Percentiles rank a stretch among this genome's conserved stretches.
phyloP scores from a whole-genome alignment of 2,113 vertebrate genomes.

The Scolopax mira region DNA sequence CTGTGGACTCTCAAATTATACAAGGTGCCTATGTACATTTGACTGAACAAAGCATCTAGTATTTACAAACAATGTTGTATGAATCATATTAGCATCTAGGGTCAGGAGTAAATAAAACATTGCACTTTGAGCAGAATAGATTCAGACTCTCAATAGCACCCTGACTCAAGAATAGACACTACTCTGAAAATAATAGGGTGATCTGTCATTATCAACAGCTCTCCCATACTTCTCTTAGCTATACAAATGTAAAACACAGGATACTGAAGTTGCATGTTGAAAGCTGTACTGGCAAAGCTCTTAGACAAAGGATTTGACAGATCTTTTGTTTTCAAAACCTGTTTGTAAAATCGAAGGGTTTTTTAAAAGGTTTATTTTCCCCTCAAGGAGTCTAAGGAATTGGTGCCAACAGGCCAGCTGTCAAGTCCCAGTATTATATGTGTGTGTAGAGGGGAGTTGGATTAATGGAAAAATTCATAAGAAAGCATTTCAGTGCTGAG shows the following conservation, averaged over 20 bases:
- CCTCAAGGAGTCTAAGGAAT: constrained; percentile 7
- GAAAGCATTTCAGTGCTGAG: neutral
- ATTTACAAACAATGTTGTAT: neutral
- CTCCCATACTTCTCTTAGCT: neutral
- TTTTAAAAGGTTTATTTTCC: constrained; percentile 48
- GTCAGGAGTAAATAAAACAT: neutral
- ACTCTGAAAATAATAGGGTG: neutral
- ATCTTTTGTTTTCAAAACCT: constrained; percentile 47
- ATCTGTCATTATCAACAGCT: neutral
- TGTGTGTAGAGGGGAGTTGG: neutral
- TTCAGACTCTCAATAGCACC: neutral
- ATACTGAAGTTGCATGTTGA: neutral
- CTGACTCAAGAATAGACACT: neutral
- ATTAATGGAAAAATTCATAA: constrained; percentile 11
- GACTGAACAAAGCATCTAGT: neutral
- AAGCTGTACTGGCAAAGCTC: constrained; percentile 1
- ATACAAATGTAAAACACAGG: neutral
- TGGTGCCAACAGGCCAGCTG: constrained; percentile 45
- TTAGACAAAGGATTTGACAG: constrained; percentile 22
- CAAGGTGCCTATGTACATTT: neutral
- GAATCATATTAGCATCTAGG: neutral
- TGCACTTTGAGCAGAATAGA: neutral
- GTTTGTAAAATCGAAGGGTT: constrained; percentile 33
- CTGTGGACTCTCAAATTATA: neutral
- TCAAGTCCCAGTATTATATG: neutral